Evolutionary conservation across 1,140 invertebrate species (phyloP).

Genomic region (Drosophila rhopaloa): DNA sequence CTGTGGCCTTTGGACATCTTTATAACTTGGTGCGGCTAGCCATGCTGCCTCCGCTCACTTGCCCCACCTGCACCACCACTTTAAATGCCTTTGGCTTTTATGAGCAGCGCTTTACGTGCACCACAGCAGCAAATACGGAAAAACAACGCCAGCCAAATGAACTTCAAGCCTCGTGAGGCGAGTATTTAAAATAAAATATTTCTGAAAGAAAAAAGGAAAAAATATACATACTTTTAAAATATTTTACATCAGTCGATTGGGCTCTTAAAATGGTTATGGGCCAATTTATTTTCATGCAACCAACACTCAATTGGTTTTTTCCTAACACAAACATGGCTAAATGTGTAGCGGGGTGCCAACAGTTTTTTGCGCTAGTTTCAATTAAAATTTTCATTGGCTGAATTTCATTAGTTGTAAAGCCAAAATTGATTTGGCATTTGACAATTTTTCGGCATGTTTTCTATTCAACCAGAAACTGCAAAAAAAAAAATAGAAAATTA

Average conservation of each 20-base stretch:
- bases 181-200: slow-evolving; percentile 35
- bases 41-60: slow-evolving; percentile 17
- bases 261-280: slow-evolving; percentile 45
- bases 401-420: slow-evolving; percentile 43
- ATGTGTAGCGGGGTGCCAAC: slow-evolving; percentile 13
- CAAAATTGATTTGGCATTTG: slow-evolving; percentile 47
- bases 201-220: neutral
- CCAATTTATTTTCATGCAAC: slow-evolving; percentile 38
- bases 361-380: slow-evolving; percentile 33
- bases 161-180: slow-evolving; percentile 18
- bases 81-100: slow-evolving; percentile 60
- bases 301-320: slow-evolving; percentile 52
- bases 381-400: slow-evolving; percentile 46
- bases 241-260: slow-evolving; percentile 27
- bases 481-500: slow-evolving; percentile 10
- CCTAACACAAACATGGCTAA: slow-evolving; percentile 10
- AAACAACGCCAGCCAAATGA: slow-evolving; percentile 24
- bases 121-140: slow-evolving; percentile 7
- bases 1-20: slow-evolving; percentile 69
- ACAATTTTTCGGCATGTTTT: slow-evolving; percentile 12
- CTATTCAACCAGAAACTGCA: slow-evolving; percentile 11
- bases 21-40: slow-evolving; percentile 68
- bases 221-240: slow-evolving; percentile 19
- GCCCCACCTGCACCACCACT: slow-evolving; percentile 12
- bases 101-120: slow-evolving; percentile 21